phyloP scores from a whole-genome alignment of 2,888 invertebrate species.

The Hypolimnas misippus region DNA sequence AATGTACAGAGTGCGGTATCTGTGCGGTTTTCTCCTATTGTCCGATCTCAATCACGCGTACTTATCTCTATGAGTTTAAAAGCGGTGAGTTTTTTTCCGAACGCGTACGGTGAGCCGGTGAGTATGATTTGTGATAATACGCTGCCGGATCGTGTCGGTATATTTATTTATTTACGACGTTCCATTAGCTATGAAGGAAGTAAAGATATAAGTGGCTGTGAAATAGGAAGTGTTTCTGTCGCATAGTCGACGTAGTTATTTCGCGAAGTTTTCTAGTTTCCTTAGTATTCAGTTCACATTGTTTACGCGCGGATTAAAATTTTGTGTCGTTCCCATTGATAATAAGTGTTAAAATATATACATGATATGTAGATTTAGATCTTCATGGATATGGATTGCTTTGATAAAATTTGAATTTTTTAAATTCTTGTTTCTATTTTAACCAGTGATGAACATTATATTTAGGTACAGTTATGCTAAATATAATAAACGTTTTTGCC shows the following conservation, averaged over 20 bases:
- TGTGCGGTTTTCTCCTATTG: slow-evolving; percentile 35
- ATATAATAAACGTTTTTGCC: background rate
- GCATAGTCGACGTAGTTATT: slow-evolving; percentile 32
- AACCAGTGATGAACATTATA: slow-evolving; percentile 1
- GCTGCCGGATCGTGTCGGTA: slow-evolving; percentile 26
- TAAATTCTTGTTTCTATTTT: background rate
- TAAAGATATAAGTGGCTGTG: slow-evolving; percentile 35
- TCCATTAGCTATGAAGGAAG: slow-evolving; percentile 40
- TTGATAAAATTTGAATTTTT: slow-evolving; percentile 3
- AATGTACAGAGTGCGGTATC: slow-evolving; percentile 44
- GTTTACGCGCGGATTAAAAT: slow-evolving; percentile 28
- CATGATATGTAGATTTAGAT: slow-evolving; percentile 6
- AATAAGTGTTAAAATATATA: slow-evolving; percentile 16
- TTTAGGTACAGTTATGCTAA: slow-evolving; percentile 3
- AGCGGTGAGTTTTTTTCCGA: slow-evolving; percentile 41
- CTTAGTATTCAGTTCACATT: slow-evolving; percentile 33
- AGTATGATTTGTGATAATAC: slow-evolving; percentile 15
- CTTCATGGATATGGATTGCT: slow-evolving; percentile 13
- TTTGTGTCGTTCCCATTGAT: slow-evolving; percentile 19
- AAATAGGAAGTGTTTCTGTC: slow-evolving; percentile 42
- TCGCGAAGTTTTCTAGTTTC: slow-evolving; percentile 39
- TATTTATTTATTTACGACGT: slow-evolving; percentile 27
- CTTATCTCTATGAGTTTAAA: slow-evolving; percentile 18
- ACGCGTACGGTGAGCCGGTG: slow-evolving; percentile 1
- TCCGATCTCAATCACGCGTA: slow-evolving; percentile 44